phyloP scores from a whole-genome alignment of 2,797 vertebrate species.

The Microchirus variegatus region DNA sequence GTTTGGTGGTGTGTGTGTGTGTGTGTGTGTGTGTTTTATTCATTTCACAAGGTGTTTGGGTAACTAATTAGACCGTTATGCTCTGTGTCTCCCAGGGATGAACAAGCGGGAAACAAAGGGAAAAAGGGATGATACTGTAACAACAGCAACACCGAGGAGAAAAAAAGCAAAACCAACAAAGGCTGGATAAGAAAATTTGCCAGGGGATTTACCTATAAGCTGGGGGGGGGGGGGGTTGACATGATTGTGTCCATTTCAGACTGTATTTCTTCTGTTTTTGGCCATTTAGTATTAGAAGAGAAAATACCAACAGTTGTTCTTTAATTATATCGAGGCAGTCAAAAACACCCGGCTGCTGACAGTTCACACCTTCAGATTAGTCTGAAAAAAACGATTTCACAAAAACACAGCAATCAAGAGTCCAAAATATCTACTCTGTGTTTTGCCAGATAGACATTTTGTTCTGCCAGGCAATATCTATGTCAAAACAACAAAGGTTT shows the following conservation, averaged over 20 bases:
- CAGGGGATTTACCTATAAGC: slow-evolving; percentile 51
- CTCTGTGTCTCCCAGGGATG: slow-evolving; percentile 55
- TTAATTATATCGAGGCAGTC: too few relatives aligned
- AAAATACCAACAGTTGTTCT: neutral
- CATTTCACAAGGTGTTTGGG: slow-evolving; percentile 71
- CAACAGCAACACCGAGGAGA: slow-evolving; percentile 10
- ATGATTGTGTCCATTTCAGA: slow-evolving; percentile 22
- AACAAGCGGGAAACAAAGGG: slow-evolving; percentile 43
- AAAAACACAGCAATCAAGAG: too few relatives aligned
- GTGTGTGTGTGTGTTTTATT: slow-evolving; percentile 33
- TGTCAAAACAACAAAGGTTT: too few relatives aligned
- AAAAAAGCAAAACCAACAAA: slow-evolving; percentile 30
- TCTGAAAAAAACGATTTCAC: too few relatives aligned
- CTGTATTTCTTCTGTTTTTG: slow-evolving; percentile 18
- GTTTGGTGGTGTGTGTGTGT: neutral
- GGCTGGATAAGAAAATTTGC: slow-evolving; percentile 52
- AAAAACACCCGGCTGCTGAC: too few relatives aligned
- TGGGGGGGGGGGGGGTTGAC: slow-evolving; percentile 47
- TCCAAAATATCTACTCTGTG: too few relatives aligned
- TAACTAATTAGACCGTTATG: slow-evolving; percentile 61
- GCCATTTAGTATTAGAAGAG: slow-evolving; percentile 5
- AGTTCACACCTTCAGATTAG: too few relatives aligned
- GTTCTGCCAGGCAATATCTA: too few relatives aligned
- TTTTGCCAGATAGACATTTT: too few relatives aligned
- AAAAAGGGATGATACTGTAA: slow-evolving; percentile 44